Conservation (phyloP, 1,140 invertebrate species). For the Phenacoccus solenopsis region DNA sequence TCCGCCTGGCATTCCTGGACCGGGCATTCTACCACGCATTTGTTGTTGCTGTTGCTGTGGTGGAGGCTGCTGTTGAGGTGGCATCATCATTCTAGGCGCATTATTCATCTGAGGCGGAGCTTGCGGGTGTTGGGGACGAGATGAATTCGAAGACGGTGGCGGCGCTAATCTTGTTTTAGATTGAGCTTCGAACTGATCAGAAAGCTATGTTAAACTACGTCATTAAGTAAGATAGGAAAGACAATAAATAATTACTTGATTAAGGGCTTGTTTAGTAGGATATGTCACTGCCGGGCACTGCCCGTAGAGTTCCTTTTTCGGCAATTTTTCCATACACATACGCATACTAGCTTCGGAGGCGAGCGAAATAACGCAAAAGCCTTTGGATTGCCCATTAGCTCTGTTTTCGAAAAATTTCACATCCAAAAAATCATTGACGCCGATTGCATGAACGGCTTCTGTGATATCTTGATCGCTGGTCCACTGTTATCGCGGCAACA, state of each 20-base stretch:
- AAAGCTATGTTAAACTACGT: not conserved
- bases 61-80: constrained; percentile 36
- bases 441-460: constrained; percentile 71
- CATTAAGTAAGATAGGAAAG: not conserved
- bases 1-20: constrained; percentile 44
- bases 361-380: constrained; percentile 84
- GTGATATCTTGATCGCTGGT: constrained; percentile 93
- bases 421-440: constrained; percentile 87
- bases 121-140: constrained; percentile 39
- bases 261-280: constrained; percentile 81
- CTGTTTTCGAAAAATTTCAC: constrained; percentile 99
- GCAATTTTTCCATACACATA: constrained; percentile 78
- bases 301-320: constrained; percentile 89
- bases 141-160: constrained; percentile 37
- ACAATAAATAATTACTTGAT: constrained; percentile 33
- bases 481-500: constrained; percentile 57
- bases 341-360: constrained; percentile 84
- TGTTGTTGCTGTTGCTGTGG: constrained; percentile 37
- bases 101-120: constrained; percentile 24
- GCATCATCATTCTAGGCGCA: constrained; percentile 32
- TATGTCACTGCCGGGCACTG: constrained; percentile 87
- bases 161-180: constrained; percentile 73
- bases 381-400: constrained; percentile 98
- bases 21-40: constrained; percentile 32
- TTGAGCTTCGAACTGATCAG: constrained; percentile 68